Conservation (phyloP, 2,888 invertebrate species). For the Nomada ruficornis region DNA sequence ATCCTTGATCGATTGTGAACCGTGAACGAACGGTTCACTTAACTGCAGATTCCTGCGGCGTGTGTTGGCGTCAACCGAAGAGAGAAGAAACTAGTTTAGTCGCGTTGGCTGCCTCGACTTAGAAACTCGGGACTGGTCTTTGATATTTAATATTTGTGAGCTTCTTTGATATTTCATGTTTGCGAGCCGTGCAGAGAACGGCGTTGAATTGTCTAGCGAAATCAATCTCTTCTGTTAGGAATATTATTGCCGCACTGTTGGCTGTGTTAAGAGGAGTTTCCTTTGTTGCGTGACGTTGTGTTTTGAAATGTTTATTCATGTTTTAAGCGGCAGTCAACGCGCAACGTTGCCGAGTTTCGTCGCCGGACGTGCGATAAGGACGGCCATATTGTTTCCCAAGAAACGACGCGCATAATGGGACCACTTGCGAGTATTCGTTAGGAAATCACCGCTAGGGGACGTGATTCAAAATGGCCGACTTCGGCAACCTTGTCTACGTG, state of each 20-base stretch:
- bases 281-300: conserved; percentile 45
- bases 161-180: not conserved
- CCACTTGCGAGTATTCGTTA: conserved; percentile 54
- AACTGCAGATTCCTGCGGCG: not conserved
- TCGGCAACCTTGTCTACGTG: not conserved
- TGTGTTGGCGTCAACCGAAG: not conserved
- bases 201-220: conserved; percentile 14
- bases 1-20: not conserved
- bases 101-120: conserved; percentile 36
- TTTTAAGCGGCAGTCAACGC: conserved; percentile 48
- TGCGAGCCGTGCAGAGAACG: not conserved
- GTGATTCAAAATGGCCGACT: conserved; percentile 9
- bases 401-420: conserved; percentile 57
- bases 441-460: conserved; percentile 14
- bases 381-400: conserved; percentile 38
- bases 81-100: not conserved
- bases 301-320: conserved; percentile 53
- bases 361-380: conserved; percentile 40
- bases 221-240: conserved; percentile 19
- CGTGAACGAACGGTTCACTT: too few species aligned
- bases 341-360: conserved; percentile 34
- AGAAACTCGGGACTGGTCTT: too few species aligned
- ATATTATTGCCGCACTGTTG: conserved; percentile 42
- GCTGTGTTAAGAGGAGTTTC: conserved; percentile 31
- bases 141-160: not conserved